These are phyloP conservation scores for Junonia oenone DNA, from an alignment of 2,888 invertebrate genomes.

Conservation along the genomic window DNA sequence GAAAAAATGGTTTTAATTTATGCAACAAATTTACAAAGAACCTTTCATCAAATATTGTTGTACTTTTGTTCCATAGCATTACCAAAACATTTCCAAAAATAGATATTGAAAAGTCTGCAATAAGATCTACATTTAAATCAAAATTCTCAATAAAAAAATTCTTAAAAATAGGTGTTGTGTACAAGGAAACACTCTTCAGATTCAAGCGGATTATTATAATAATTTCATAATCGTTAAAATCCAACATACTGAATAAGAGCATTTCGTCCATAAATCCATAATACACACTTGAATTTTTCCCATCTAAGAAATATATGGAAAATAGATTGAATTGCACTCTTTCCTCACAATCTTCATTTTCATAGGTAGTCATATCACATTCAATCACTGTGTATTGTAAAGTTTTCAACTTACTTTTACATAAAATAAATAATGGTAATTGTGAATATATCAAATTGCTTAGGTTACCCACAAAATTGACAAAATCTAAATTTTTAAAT, in stretches of 20 bases:
- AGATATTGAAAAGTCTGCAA: conserved; percentile 30
- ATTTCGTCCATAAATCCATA: conserved; percentile 31
- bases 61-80: conserved; percentile 51
- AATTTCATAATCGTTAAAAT: conserved; percentile 42
- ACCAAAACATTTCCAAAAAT: conserved; percentile 42
- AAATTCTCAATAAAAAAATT: conserved; percentile 45
- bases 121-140: conserved; percentile 32
- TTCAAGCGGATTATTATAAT: conserved; percentile 38
- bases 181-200: conserved; percentile 31
- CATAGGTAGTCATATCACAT: conserved; percentile 28
- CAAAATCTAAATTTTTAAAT: conserved; percentile 49
- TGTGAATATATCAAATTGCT: conserved; percentile 44
- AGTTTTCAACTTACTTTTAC: conserved; percentile 40
- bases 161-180: conserved; percentile 42
- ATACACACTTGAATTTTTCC: conserved; percentile 18
- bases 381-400: conserved; percentile 46
- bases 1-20: conserved; percentile 44
- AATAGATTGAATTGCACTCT: conserved; percentile 24
- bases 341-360: conserved; percentile 23
- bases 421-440: conserved; percentile 39
- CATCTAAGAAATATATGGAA: conserved; percentile 17
- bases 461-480: conserved; percentile 53
- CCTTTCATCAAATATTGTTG: conserved; percentile 43
- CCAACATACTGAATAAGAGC: conserved; percentile 34
- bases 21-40: conserved; percentile 48